phyloP scores from a whole-genome alignment of 2,113 vertebrate species.

The Coturnix japonica region DNA sequence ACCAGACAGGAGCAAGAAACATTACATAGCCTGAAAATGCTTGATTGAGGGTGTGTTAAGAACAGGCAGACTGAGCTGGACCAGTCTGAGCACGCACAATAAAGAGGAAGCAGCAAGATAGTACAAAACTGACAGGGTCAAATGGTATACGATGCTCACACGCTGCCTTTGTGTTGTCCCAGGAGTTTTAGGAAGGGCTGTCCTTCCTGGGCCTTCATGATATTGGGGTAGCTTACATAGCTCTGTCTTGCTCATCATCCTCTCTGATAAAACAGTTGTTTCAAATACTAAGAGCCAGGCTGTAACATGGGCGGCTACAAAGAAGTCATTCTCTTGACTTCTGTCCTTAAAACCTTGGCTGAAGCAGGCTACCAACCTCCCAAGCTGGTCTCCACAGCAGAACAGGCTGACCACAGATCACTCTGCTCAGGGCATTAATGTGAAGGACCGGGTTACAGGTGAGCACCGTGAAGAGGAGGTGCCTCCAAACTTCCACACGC shows the following conservation, averaged over 20 bases:
- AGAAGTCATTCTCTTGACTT: not conserved
- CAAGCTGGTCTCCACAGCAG: not conserved
- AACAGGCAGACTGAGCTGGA: not conserved
- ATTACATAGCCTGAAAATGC: not conserved
- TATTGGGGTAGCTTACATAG: not conserved
- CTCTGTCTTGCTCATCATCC: not conserved
- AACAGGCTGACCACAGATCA: not conserved
- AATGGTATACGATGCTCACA: not conserved
- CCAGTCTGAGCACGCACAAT: not conserved
- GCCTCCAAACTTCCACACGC: not conserved
- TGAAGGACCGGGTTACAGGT: not conserved
- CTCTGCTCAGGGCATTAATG: too few species aligned
- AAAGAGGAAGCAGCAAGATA: not conserved
- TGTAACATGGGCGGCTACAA: not conserved
- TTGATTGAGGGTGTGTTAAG: not conserved
- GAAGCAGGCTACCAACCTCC: not conserved
- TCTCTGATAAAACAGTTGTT: not conserved
- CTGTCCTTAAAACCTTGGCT: not conserved
- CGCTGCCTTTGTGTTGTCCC: not conserved
- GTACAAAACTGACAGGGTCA: accelerated
- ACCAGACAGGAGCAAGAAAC: not conserved
- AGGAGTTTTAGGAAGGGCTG: not conserved
- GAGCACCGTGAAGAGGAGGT: not conserved
- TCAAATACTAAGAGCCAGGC: not conserved
- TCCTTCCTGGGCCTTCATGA: not conserved